Percentiles rank a stretch among this genome's conserved stretches.
phyloP scores from a whole-genome alignment of 2,113 vertebrate species.

The Callospermophilus lateralis region DNA sequence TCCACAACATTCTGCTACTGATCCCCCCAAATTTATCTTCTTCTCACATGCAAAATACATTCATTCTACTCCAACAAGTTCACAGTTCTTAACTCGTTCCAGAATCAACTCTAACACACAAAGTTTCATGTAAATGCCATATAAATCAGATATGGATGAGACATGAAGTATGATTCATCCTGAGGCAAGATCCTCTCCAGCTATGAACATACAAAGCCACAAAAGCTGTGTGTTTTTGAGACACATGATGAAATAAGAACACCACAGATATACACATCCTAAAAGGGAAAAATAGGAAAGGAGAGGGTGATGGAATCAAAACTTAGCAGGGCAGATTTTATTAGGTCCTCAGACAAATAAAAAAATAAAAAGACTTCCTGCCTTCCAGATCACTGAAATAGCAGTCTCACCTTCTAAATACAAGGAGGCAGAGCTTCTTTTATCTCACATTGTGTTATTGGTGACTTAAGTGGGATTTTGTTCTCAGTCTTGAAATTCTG shows the following conservation, averaged over 20 bases:
- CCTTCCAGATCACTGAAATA: not conserved
- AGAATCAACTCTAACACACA: not conserved
- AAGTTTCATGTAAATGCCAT: not conserved
- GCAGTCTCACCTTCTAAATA: not conserved
- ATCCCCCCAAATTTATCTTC: not conserved
- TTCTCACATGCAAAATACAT: not conserved
- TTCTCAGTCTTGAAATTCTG: not conserved
- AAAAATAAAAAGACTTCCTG: not conserved
- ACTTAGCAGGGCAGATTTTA: not conserved
- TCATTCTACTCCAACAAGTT: not conserved
- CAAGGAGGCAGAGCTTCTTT: not conserved
- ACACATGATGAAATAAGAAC: not conserved
- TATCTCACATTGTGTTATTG: slow-evolving; percentile 25
- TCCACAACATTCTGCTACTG: not conserved
- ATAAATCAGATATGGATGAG: not conserved
- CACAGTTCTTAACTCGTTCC: not conserved
- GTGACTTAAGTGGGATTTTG: not conserved
- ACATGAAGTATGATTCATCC: not conserved
- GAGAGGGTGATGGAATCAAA: not conserved
- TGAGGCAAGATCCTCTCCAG: not conserved
- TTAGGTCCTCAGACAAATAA: no score
- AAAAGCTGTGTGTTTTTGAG: not conserved
- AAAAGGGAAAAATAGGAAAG: not conserved
- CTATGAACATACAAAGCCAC: not conserved
- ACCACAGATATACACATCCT: not conserved